These are phyloP conservation scores for Sus scrofa DNA, from an alignment of 2,113 vertebrate genomes.

Conservation along the genomic window T2T-Sscrofa CM000813.6:5161501-5162000, in stretches of 20 bases:
- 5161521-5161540: not conserved
- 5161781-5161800: too few species aligned
- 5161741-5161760: constrained; percentile 1
- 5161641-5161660: not conserved
- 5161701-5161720: not conserved
- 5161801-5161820: too few species aligned
- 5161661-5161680: not conserved
- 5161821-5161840: too few species aligned
- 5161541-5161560: not conserved
- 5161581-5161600: not conserved
- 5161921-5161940: too few species aligned
- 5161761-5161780: not conserved
- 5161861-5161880: too few species aligned
- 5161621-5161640: not conserved
- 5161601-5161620: not conserved
- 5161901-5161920: too few species aligned
- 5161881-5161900: too few species aligned
- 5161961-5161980: too few species aligned
- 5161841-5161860: too few species aligned
- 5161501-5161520: not conserved
- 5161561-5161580: not conserved
- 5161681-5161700: not conserved
- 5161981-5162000: too few species aligned
- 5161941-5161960: too few species aligned
- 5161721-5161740: not conserved